Conservation (phyloP, 2,888 invertebrate species). For the Thyatira batis region DNA sequence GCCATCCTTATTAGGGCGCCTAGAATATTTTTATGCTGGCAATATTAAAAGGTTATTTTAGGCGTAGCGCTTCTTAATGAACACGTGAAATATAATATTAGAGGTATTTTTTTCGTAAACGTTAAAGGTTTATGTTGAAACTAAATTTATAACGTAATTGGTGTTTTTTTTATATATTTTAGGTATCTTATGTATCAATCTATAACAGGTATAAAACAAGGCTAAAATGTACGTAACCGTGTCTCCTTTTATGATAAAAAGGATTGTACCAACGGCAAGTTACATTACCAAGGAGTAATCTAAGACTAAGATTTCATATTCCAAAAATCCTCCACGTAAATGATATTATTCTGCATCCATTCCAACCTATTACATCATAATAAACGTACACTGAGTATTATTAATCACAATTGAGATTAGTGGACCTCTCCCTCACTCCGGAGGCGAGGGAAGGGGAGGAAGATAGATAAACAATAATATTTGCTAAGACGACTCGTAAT, state of each 20-base stretch:
- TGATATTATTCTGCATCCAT: background rate
- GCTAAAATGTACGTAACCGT: too few species aligned
- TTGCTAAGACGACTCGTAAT: constrained; percentile 3
- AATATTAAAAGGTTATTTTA: background rate
- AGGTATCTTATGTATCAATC: too few species aligned
- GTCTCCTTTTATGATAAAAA: too few species aligned
- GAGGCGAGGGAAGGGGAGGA: background rate
- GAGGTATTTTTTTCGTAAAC: background rate
- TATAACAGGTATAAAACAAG: too few species aligned
- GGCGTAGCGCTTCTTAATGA: too few species aligned
- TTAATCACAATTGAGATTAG: constrained; percentile 7
- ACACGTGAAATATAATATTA: background rate
- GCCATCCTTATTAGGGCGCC: background rate
- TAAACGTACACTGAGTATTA: constrained; percentile 1
- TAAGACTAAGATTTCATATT: too few species aligned
- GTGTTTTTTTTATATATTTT: too few species aligned
- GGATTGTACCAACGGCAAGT: too few species aligned
- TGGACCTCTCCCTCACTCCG: background rate
- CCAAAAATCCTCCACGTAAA: background rate
- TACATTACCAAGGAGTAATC: too few species aligned
- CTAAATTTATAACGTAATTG: background rate
- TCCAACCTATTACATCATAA: background rate
- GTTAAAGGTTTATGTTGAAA: background rate
- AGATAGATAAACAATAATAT: constrained; percentile 5
- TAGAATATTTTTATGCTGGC: background rate